A percentile compares a stretch with the other conserved stretches of the same genome.
These are phyloP conservation scores for Marasmarcha lunaedactyla DNA, from an alignment of 2,888 invertebrate genomes.

Conservation along the genomic window DNA sequence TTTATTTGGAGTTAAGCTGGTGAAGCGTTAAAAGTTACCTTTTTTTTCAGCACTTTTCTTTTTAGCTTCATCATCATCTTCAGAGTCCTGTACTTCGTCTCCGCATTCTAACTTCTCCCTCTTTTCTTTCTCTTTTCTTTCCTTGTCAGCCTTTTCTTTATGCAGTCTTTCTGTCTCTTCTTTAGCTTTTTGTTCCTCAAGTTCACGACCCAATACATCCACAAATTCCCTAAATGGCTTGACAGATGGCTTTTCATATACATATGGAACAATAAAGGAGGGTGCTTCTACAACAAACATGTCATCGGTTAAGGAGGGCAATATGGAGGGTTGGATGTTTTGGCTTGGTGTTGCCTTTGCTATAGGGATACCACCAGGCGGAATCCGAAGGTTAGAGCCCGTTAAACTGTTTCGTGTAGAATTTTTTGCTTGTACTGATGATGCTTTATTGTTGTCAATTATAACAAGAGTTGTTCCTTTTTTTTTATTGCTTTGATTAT, in stretches of 20 bases:
- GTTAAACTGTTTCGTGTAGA: constrained; percentile 42
- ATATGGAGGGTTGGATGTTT: constrained; percentile 72
- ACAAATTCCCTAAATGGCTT: constrained; percentile 82
- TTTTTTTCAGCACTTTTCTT: constrained; percentile 32
- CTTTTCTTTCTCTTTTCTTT: constrained; percentile 28
- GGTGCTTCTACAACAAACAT: constrained; percentile 95
- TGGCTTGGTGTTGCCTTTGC: constrained; percentile 21
- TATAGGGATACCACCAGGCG: constrained; percentile 34
- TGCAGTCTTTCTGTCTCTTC: constrained; percentile 52
- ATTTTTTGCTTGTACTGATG: constrained; percentile 54
- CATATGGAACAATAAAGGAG: constrained; percentile 93
- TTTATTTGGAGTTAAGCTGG: neutral
- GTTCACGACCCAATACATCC: constrained; percentile 71
- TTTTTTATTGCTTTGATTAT: constrained; percentile 42
- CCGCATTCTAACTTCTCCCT: constrained; percentile 31
- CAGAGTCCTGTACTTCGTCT: constrained; percentile 32
- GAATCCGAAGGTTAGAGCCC: constrained; percentile 49
- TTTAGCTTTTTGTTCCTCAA: constrained; percentile 72
- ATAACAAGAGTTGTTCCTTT: constrained; percentile 83
- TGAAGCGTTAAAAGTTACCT: constrained; percentile 21
- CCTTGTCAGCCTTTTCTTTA: constrained; percentile 39
- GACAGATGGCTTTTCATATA: constrained; percentile 89
- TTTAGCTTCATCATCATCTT: constrained; percentile 30
- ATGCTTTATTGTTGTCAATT: constrained; percentile 79
- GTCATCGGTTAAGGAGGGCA: constrained; percentile 89